Percentiles rank a stretch among this genome's conserved stretches.
Evolutionary conservation across 2,797 vertebrate species (phyloP).

Genomic region (Pachyuromys duprasi): DNA sequence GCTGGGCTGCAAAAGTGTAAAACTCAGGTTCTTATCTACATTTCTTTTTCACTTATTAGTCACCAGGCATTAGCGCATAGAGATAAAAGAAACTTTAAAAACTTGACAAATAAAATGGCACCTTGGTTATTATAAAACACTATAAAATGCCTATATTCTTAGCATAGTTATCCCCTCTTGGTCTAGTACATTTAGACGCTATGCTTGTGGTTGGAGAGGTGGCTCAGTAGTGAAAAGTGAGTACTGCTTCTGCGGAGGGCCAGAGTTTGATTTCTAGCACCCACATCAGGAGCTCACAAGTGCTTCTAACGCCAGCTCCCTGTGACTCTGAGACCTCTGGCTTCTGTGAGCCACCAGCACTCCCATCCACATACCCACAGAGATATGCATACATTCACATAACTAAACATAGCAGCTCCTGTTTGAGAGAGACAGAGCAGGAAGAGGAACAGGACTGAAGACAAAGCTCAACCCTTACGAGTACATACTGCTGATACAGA

Average conservation of each 20-base stretch:
- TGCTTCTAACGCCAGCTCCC: neutral
- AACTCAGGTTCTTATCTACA: neutral
- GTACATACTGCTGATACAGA: neutral
- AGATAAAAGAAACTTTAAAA: neutral
- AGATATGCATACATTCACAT: neutral
- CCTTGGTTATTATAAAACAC: neutral
- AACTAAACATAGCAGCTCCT: neutral
- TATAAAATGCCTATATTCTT: conserved; percentile 2
- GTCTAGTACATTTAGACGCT: neutral
- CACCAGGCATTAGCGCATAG: conserved; percentile 14
- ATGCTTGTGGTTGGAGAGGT: neutral
- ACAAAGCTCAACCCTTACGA: neutral
- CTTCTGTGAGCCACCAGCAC: neutral
- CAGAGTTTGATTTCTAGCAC: neutral
- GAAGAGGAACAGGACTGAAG: neutral
- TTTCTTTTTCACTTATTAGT: neutral
- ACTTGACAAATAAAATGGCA: neutral
- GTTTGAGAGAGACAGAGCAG: neutral
- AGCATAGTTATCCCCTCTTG: neutral
- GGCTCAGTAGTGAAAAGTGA: neutral
- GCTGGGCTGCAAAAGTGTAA: neutral
- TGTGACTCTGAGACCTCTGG: neutral
- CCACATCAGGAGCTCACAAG: neutral
- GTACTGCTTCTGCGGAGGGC: neutral
- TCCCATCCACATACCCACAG: neutral